Percentiles rank a stretch among this genome's conserved stretches.
phyloP scores from a whole-genome alignment of 2,888 invertebrate species.

The Pseudococcus longispinus region DNA sequence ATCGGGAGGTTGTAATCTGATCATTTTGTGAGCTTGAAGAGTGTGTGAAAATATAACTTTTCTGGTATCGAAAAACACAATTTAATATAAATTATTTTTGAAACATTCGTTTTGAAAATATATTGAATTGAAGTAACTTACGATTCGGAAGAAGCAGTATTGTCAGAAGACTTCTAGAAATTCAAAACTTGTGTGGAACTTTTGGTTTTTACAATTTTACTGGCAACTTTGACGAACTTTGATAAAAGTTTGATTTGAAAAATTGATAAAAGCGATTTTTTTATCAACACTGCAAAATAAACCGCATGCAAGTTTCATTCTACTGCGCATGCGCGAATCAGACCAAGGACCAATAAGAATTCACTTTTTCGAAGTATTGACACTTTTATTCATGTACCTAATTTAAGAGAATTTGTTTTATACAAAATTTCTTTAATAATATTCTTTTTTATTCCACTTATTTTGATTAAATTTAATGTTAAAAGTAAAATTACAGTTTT shows the following conservation, averaged over 20 bases:
- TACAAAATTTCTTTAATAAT: too few species aligned
- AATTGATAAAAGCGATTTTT: neutral
- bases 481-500: neutral
- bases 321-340: neutral
- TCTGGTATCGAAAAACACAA: too few species aligned
- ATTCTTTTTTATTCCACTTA: too few species aligned
- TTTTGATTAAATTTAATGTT: too few species aligned
- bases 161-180: neutral
- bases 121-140: neutral
- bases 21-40: neutral
- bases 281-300: neutral
- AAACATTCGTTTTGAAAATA: neutral
- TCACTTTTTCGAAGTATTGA: neutral
- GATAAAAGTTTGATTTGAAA: neutral
- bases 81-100: too few species aligned
- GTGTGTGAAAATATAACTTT: neutral
- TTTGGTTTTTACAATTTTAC: neutral
- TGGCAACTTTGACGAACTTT: neutral
- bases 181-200: neutral
- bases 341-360: neutral
- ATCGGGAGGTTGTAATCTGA: conserved; percentile 6
- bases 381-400: neutral
- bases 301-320: neutral
- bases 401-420: neutral
- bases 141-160: neutral